These are phyloP conservation scores for Delphinus delphis DNA, from an alignment of 2,113 vertebrate species.

Conservation along the genomic window DNA sequence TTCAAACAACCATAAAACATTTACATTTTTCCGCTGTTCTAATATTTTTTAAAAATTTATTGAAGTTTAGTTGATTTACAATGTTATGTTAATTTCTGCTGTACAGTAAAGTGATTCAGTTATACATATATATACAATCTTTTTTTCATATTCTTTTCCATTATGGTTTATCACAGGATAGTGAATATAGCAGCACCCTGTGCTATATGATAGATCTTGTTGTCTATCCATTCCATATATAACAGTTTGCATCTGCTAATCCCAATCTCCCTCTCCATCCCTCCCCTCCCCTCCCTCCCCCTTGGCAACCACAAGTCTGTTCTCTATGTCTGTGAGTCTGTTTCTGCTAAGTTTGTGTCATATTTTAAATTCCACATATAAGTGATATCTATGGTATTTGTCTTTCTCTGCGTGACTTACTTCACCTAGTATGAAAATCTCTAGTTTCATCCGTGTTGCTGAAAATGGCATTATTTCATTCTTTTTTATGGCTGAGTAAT, in stretches of 20 bases:
- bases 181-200: neutral
- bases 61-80: neutral
- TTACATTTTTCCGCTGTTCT: neutral
- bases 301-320: neutral
- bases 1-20: neutral
- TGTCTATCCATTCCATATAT: neutral
- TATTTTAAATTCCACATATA: neutral
- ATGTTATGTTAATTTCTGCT: neutral
- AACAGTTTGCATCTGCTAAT: neutral
- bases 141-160: neutral
- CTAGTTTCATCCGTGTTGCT: neutral
- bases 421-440: neutral
- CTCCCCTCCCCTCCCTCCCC: neutral
- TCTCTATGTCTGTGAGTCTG: neutral
- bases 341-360: neutral
- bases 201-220: neutral
- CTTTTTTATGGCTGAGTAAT: neutral
- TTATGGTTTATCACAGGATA: neutral
- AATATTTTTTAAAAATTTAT: neutral
- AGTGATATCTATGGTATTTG: neutral
- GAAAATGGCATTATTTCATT: neutral
- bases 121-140: neutral
- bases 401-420: neutral
- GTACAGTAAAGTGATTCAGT: neutral
- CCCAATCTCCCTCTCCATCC: neutral